These are phyloP conservation scores for Pseudonaja textilis DNA, from an alignment of 2,113 vertebrate species.

Conservation along the genomic window DNA sequence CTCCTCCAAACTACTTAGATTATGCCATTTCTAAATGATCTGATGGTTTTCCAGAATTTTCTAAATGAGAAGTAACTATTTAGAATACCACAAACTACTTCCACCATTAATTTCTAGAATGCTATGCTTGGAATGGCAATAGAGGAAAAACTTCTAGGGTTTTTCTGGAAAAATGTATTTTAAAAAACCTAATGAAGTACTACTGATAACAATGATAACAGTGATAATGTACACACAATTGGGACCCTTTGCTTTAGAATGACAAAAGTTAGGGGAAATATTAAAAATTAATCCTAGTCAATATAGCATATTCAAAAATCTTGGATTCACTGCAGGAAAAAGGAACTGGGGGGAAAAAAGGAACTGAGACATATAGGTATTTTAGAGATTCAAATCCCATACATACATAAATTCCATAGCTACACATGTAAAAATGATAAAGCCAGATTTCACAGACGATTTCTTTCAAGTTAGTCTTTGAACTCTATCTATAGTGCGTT, in stretches of 20 bases:
- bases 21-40: background rate
- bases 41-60: background rate
- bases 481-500: background rate
- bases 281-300: conserved; percentile 10
- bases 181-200: background rate
- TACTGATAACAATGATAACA: background rate
- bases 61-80: background rate
- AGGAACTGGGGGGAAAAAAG: background rate
- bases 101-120: background rate
- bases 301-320: background rate
- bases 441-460: background rate
- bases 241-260: background rate
- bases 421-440: background rate
- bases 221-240: background rate
- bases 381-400: conserved; percentile 1
- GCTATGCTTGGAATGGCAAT: background rate
- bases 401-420: background rate
- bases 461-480: conserved; percentile 16
- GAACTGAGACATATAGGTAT: background rate
- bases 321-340: background rate
- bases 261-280: background rate
- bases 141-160: background rate
- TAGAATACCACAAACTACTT: background rate
- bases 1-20: background rate
- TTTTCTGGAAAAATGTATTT: background rate